Evolutionary conservation across 2,888 invertebrate species (phyloP), one percentile per base, ranked within the genome.

Genomic region (Sesamia inferens): DNA sequence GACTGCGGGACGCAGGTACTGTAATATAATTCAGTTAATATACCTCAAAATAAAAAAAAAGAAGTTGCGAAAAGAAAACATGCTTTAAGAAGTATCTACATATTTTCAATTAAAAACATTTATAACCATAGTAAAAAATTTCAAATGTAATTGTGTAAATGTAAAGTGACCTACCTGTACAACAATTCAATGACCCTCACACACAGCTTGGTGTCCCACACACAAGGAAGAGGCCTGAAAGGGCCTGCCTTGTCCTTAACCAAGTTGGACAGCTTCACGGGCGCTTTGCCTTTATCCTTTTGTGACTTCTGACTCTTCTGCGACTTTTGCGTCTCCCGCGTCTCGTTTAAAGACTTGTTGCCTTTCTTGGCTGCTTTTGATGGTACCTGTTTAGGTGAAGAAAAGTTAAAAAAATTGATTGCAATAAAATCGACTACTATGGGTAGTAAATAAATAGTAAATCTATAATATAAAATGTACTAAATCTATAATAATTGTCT

Each of bases 161-260:
- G n/a, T n/a, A n/a, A n/a, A 31, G 54, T 55, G 22, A 44, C 66
- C 1, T 79, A 95, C 94, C 93, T 91, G 71, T 95, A 95, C 24
- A 96, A 83, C n/a, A 96, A 81, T 48, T 94, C 92, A 44, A 95
- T 67, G 2, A 94, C 76, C 61, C 93, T 88, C 8, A 90, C 81
- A 75, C 96, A 95, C 13, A 95, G 78, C 44, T 86, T 87, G 7
- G 92, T 73, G 68, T 94, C 92, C 96, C 96, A 96, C 4, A 95
- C 76, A 76, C 94, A 94, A 0, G 95, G 94, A 81, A 94, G 79
- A 0, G 92, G 90, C 78, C 94, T 95, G 81, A 96, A 96, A 0
- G 95, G 93, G 0, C 92, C 93, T 0, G 92, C 90, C 72, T 93
- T 91, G 13, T 95, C 95, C 68, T 93, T 95, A 3, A 90, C 89